Percentiles rank a stretch among this genome's conserved stretches.
These are phyloP conservation scores for Siphonodentalium dalli DNA, from an alignment of 2,888 invertebrate species.

Conservation along the genomic window DNA sequence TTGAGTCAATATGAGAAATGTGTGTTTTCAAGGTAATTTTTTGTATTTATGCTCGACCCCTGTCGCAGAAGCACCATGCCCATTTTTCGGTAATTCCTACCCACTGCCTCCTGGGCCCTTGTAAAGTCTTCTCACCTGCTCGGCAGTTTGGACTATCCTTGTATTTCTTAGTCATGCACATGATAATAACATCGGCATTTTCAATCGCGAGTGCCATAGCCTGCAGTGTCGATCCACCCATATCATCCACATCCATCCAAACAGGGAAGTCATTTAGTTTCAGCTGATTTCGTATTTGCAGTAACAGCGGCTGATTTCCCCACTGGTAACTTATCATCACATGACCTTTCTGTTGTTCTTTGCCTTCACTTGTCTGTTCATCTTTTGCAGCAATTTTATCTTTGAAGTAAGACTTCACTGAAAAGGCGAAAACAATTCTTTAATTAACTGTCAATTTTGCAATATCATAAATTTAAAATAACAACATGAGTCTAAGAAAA, in stretches of 20 bases:
- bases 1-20: no score
- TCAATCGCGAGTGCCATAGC: constrained; percentile 52
- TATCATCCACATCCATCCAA: constrained; percentile 53
- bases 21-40: no score
- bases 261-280: constrained; percentile 14
- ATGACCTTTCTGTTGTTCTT: constrained; percentile 31
- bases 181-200: constrained; percentile 35
- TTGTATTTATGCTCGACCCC: no score
- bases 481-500: no score
- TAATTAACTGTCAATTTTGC: no score
- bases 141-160: constrained; percentile 50
- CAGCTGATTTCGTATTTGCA: constrained; percentile 32
- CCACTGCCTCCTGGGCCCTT: no score
- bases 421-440: no score
- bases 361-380: background rate
- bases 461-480: no score
- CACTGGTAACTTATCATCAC: constrained; percentile 52
- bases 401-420: no score
- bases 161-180: constrained; percentile 48
- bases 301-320: constrained; percentile 35
- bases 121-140: constrained; percentile 31
- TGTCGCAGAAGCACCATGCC: no score
- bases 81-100: no score
- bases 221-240: constrained; percentile 52
- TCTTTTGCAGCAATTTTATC: background rate